Conservation (phyloP, 2,797 vertebrate species). For the Mus caroli region DNA sequence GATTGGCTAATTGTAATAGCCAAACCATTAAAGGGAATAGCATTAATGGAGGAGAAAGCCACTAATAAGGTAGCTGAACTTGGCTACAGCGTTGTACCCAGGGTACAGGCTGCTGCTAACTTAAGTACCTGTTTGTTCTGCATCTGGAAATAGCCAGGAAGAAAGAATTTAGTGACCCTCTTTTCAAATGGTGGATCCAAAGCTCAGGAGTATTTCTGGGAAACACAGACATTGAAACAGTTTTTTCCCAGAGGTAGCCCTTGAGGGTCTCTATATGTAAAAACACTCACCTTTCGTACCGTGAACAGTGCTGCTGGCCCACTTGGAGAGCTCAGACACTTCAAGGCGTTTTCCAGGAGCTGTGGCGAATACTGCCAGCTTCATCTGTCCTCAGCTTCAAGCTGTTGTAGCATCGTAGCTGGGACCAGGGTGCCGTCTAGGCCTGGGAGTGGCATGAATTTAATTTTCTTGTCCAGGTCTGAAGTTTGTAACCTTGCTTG, state of each 20-base stretch:
- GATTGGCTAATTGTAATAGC: slow-evolving; percentile 85
- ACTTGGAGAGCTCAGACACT: neutral
- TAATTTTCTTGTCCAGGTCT: neutral
- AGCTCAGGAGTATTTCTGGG: slow-evolving; percentile 15
- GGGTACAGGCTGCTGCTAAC: slow-evolving; percentile 69
- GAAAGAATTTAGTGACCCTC: slow-evolving; percentile 55
- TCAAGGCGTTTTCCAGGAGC: neutral
- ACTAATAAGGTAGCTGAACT: slow-evolving; percentile 81
- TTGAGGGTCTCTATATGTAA: neutral
- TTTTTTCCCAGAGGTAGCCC: neutral
- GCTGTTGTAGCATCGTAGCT: neutral
- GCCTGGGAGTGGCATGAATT: neutral
- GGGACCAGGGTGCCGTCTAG: neutral
- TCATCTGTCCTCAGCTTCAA: slow-evolving; percentile 1
- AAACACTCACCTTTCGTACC: neutral
- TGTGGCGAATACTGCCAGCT: neutral
- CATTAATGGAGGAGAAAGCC: slow-evolving; percentile 85
- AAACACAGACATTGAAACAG: slow-evolving; percentile 4
- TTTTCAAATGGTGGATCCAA: slow-evolving; percentile 59
- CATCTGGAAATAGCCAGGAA: slow-evolving; percentile 68
- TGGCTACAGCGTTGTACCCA: slow-evolving; percentile 68
- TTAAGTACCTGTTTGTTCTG: slow-evolving; percentile 69
- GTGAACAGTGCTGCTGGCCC: neutral
- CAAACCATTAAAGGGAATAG: slow-evolving; percentile 82
- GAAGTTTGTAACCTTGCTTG: neutral